Evolutionary conservation across 2,888 invertebrate genomes (phyloP).

Genomic region (Harpalus rufipes): DNA sequence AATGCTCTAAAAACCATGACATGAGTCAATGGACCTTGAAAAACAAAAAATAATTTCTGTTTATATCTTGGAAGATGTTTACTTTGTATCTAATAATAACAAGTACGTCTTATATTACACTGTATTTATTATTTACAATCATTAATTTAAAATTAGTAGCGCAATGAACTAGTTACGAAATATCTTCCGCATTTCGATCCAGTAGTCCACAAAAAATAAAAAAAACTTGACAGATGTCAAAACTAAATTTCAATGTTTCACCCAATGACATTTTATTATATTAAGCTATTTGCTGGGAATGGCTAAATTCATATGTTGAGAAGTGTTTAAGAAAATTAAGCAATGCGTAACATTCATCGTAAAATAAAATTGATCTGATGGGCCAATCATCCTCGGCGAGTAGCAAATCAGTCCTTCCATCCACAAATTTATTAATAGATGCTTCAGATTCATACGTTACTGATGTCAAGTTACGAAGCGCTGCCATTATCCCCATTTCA

Average conservation of each 20-base stretch:
- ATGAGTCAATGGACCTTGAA: conserved; percentile 37
- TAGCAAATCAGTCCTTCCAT: conserved; percentile 26
- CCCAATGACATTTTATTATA: conserved; percentile 19
- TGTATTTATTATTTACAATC: conserved; percentile 10
- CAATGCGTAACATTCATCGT: conserved; percentile 13
- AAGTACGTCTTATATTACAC: conserved; percentile 18
- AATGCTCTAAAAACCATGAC: background rate
- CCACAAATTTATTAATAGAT: conserved; percentile 54
- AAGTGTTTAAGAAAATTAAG: conserved; percentile 11
- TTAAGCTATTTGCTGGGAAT: conserved; percentile 17
- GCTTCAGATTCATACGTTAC: conserved; percentile 53
- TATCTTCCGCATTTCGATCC: conserved; percentile 12
- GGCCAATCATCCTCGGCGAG: conserved; percentile 32
- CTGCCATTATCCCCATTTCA: conserved; percentile 55
- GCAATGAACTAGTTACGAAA: conserved; percentile 5
- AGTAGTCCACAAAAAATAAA: conserved; percentile 18
- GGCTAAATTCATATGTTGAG: conserved; percentile 18
- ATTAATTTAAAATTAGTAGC: conserved; percentile 10
- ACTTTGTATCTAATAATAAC: conserved; percentile 24
- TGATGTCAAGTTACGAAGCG: conserved; percentile 45
- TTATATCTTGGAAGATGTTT: conserved; percentile 9
- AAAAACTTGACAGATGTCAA: conserved; percentile 45
- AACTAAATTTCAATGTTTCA: conserved; percentile 31
- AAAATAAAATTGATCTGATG: conserved; percentile 33
- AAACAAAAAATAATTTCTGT: background rate